phyloP scores from a whole-genome alignment of 2,888 invertebrate species.

The Drosophila meridiana region DNA sequence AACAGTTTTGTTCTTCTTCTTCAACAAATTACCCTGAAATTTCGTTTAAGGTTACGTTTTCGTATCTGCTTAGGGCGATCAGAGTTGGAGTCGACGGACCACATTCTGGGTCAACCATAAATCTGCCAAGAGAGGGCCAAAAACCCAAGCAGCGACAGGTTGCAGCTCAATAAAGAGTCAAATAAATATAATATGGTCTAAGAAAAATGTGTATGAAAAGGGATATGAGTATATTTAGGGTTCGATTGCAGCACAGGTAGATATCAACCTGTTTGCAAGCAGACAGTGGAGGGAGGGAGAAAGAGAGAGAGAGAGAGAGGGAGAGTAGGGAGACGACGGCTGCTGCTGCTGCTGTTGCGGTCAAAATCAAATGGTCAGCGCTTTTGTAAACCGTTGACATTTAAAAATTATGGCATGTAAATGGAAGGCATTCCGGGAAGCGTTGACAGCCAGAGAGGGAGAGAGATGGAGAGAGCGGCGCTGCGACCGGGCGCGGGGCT shows the following conservation, averaged over 20 bases:
- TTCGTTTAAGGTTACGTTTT: slow-evolving; percentile 26
- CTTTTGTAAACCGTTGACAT: slow-evolving; percentile 78
- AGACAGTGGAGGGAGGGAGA: slow-evolving; percentile 15
- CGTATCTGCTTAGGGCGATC: slow-evolving; percentile 58
- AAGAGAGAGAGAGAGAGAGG: slow-evolving; percentile 7
- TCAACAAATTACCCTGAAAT: slow-evolving; percentile 76
- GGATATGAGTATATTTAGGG: slow-evolving; percentile 74
- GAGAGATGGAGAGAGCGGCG: neutral
- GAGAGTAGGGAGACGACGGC: slow-evolving; percentile 2
- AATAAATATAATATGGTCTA: slow-evolving; percentile 65
- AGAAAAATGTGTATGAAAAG: slow-evolving; percentile 44
- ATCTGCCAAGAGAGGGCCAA: slow-evolving; percentile 57
- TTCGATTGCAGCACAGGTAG: slow-evolving; percentile 50
- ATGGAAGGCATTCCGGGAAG: slow-evolving; percentile 75
- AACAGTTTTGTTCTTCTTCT: slow-evolving; percentile 54
- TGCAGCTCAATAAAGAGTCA: slow-evolving; percentile 76
- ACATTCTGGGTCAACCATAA: slow-evolving; percentile 61
- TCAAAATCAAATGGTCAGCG: slow-evolving; percentile 73
- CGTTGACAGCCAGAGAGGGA: slow-evolving; percentile 58
- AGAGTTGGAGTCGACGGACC: slow-evolving; percentile 47
- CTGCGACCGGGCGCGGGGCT: slow-evolving; percentile 34
- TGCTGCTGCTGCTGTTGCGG: slow-evolving; percentile 51
- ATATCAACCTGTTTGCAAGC: slow-evolving; percentile 47
- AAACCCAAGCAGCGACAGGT: slow-evolving; percentile 66
- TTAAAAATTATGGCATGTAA: slow-evolving; percentile 81